Base-by-base conservation (phyloP, 1,140 invertebrate genomes). In the Lepidurus couesii region DNA sequence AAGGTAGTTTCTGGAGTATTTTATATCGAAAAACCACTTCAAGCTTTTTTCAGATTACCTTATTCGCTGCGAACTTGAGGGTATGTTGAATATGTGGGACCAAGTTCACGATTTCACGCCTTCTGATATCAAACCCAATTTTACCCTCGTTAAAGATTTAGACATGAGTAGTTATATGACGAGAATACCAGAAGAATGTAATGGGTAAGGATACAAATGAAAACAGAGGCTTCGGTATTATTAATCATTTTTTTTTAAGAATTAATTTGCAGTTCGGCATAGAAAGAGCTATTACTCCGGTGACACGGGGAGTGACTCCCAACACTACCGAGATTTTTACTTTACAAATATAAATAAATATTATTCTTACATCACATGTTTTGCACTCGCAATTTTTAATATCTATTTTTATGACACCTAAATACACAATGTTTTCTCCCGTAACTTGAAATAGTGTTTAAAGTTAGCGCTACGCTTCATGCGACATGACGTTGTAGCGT, bases 81-180 rank as follows among this genome's bases (percentile, higher is more conserved):
- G 53, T 65, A 65, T 65, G 53, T 21, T 65, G 53, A 65, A 65
- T 65, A 65, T 65, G 53, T 65, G 53, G 53, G 53, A 65, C 53
- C 53, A 65, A 16, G 13, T 65, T 65, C 53, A 65, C 53, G 53
- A 65, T 65, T 65, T 65, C 53, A 65, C 53, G 53, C 53, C 53
- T 9, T 65, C 53, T 65, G 53, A 65, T 7, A 13, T 13, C 53
- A 65, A 21, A 13, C 13, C 53, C 53, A 65, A 65, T 65, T 65
- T 65, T 65, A 16, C 53, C 16, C 53, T 65, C 53, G 7, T 65
- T 65, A 65, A 65, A 21, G 53, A 65, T 21, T 9, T 65, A 65
- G n/a, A 65, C 16, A 21, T 21, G 9, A 65, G 53, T 21, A 13
- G 21, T 65, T 65, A n/a, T 65, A n/a, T 65, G n/a, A 13, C 53